phyloP scores from a whole-genome alignment of 2,113 vertebrate species.

The Eidolon helvum region DNA sequence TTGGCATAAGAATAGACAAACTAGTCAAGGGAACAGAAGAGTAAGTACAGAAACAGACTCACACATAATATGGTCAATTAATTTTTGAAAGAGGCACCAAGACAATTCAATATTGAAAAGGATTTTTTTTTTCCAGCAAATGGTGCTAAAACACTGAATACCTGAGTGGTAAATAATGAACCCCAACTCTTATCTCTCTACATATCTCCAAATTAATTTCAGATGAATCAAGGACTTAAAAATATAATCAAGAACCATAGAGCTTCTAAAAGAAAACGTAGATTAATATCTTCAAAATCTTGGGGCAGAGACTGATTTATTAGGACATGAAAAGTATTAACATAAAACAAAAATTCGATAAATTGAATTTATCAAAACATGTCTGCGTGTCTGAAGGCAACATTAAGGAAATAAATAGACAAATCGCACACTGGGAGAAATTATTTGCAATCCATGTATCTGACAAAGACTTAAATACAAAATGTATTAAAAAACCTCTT shows the following conservation, averaged over 20 bases:
- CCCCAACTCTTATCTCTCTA: not conserved
- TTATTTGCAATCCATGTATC: not conserved
- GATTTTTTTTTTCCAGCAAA: not conserved
- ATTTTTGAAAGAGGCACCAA: not conserved
- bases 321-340: not conserved
- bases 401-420: not conserved
- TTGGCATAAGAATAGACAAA: not conserved
- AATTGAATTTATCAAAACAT: not conserved
- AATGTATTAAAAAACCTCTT: not conserved
- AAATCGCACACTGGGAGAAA: not conserved
- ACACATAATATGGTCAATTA: not conserved
- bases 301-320: not conserved
- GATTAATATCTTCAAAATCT: not conserved
- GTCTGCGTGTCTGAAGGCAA: not conserved
- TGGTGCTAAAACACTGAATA: not conserved
- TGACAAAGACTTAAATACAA: not conserved
- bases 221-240: not conserved
- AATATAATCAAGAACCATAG: not conserved
- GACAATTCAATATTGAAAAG: not conserved
- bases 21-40: not conserved
- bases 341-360: not conserved
- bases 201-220: not conserved
- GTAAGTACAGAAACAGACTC: not conserved
- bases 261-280: not conserved
- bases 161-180: not conserved